Conservation (phyloP, 2,888 invertebrate genomes). For the Microctonus aethiopoides region DNA sequence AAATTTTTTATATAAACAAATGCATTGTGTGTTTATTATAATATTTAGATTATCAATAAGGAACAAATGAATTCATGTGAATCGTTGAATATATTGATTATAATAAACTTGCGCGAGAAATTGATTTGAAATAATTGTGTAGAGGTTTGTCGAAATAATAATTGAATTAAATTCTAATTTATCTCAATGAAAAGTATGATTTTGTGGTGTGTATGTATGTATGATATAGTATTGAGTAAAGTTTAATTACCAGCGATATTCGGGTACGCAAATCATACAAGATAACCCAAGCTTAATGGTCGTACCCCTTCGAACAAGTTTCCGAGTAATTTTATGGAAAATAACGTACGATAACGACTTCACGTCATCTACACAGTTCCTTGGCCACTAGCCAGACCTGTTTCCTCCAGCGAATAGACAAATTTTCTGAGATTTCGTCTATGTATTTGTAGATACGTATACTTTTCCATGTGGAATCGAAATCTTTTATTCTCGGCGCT, state of each 20-base stretch:
- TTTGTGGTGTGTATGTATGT: background rate
- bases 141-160: too few relatives aligned
- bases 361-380: constrained; percentile 30
- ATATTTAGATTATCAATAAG: too few relatives aligned
- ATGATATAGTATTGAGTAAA: background rate
- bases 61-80: too few relatives aligned
- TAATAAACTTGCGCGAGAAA: too few relatives aligned
- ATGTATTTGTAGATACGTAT: constrained; percentile 12
- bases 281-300: constrained; percentile 26
- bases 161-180: too few relatives aligned
- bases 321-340: background rate
- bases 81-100: too few relatives aligned
- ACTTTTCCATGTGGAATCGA: constrained; percentile 33
- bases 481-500: constrained; percentile 40
- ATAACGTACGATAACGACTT: constrained; percentile 36
- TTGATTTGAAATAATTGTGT: too few relatives aligned
- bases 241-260: background rate
- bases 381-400: constrained; percentile 39
- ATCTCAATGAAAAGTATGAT: too few relatives aligned
- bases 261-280: constrained; percentile 1
- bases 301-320: background rate
- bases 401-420: constrained; percentile 30
- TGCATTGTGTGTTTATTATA: too few relatives aligned
- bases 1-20: too few relatives aligned
- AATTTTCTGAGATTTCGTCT: constrained; percentile 24